Conservation (phyloP, 2,888 invertebrate genomes). For the Sarcophaga subvicina region DNA sequence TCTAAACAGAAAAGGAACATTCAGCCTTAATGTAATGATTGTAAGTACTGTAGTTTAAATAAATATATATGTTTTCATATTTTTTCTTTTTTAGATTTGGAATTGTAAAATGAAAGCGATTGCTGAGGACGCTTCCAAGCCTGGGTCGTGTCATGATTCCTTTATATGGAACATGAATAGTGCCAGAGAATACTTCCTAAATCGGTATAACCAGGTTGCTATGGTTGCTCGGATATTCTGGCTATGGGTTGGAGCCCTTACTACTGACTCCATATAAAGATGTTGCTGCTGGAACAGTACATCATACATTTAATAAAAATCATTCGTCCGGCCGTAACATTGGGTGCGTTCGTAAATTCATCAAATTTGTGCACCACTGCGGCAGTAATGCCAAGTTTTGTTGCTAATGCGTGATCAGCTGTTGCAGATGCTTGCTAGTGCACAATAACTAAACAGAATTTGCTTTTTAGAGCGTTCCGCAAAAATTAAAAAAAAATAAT, state of each 20-base stretch:
- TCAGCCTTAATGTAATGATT: conserved; percentile 35
- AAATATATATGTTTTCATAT: background rate
- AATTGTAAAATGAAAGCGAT: conserved; percentile 27
- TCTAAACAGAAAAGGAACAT: conserved; percentile 27
- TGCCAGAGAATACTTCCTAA: conserved; percentile 6
- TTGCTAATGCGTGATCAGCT: too few species aligned
- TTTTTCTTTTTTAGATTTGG: conserved; percentile 24
- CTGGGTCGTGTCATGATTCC: background rate
- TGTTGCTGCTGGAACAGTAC: background rate
- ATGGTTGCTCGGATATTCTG: background rate
- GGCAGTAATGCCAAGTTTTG: too few species aligned
- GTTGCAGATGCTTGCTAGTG: too few species aligned
- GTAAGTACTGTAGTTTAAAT: conserved; percentile 3
- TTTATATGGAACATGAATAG: conserved; percentile 17
- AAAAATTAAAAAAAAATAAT: too few species aligned
- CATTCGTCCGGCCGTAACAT: background rate
- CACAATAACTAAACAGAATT: too few species aligned
- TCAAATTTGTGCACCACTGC: too few species aligned
- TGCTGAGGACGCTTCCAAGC: conserved; percentile 26
- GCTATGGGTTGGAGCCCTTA: conserved; percentile 9
- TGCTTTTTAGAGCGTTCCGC: too few species aligned
- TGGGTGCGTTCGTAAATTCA: too few species aligned
- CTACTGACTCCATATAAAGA: conserved; percentile 15
- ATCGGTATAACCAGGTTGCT: background rate
- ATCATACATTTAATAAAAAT: conserved; percentile 14